A percentile compares a stretch with the other conserved stretches of the same genome.
phyloP scores from a whole-genome alignment of 2,113 vertebrate species.

The Boulengerochromis microlepis region DNA sequence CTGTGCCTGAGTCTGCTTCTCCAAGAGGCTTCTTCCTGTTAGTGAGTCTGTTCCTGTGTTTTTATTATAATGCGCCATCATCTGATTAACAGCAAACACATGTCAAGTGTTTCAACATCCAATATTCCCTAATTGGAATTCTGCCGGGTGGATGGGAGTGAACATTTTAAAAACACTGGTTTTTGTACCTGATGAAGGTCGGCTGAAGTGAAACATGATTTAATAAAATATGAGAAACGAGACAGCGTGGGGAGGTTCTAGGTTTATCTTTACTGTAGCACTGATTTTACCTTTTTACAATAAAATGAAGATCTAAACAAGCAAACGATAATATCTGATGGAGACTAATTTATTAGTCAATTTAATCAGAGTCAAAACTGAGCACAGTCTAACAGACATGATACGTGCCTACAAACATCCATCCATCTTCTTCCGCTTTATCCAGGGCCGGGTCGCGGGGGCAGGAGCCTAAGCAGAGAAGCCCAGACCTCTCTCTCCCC shows the following conservation, averaged over 20 bases:
- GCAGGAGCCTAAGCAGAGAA: accelerated
- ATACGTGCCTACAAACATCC: not conserved
- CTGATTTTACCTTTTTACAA: not conserved
- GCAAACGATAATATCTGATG: not conserved
- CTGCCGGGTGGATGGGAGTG: not conserved
- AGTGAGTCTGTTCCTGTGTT: not conserved
- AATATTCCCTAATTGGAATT: not conserved
- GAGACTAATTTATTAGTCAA: not conserved
- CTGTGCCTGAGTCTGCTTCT: not conserved
- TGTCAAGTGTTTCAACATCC: not conserved
- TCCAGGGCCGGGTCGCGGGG: accelerated
- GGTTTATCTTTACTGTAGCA: accelerated
- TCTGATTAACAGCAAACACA: not conserved
- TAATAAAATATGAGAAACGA: not conserved
- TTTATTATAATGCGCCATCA: not conserved
- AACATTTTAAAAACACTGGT: accelerated
- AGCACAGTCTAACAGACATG: not conserved
- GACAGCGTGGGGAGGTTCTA: accelerated
- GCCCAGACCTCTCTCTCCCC: not conserved
- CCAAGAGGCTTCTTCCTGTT: not conserved
- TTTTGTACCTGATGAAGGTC: accelerated
- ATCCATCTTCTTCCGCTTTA: accelerated
- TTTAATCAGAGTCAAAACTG: accelerated
- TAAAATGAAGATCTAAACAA: accelerated
- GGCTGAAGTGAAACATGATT: not conserved